A percentile compares a stretch with the other conserved stretches of the same genome.
phyloP scores from a whole-genome alignment of 2,797 vertebrate genomes.

The Gastrophryne carolinensis region DNA sequence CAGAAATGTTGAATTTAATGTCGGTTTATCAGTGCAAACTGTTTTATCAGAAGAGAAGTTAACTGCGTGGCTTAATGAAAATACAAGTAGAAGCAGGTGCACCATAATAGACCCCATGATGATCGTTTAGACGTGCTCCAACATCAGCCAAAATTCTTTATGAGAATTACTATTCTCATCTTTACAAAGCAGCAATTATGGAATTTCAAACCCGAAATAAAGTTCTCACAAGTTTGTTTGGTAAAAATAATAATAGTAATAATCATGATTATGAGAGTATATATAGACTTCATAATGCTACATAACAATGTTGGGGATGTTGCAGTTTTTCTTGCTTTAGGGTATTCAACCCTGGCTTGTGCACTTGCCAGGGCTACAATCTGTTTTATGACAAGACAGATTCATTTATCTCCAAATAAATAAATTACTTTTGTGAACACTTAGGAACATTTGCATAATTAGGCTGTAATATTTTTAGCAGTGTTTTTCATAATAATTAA shows the following conservation, averaged over 20 bases:
- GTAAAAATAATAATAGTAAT: slow-evolving; percentile 68
- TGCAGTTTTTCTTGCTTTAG: slow-evolving; percentile 81
- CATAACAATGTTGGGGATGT: slow-evolving; percentile 88
- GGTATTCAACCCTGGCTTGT: slow-evolving; percentile 78
- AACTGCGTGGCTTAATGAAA: slow-evolving; percentile 55
- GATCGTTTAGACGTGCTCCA: slow-evolving; percentile 70
- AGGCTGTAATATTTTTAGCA: slow-evolving; percentile 90
- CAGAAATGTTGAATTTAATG: too few relatives aligned
- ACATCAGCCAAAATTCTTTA: slow-evolving; percentile 70
- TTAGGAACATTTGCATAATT: slow-evolving; percentile 98
- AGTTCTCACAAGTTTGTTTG: slow-evolving; percentile 71
- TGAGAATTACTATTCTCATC: slow-evolving; percentile 65
- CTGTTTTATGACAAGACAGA: slow-evolving; percentile 92
- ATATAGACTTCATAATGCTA: slow-evolving; percentile 89
- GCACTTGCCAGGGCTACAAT: slow-evolving; percentile 82
- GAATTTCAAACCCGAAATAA: slow-evolving; percentile 72
- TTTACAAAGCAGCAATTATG: slow-evolving; percentile 75
- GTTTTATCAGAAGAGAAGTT: slow-evolving; percentile 10
- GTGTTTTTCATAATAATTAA: slow-evolving; percentile 97
- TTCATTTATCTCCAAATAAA: slow-evolving; percentile 94
- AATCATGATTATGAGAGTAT: slow-evolving; percentile 82
- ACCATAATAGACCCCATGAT: slow-evolving; percentile 72
- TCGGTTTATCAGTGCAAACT: neutral
- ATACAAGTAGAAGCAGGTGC: slow-evolving; percentile 73
- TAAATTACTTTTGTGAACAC: slow-evolving; percentile 95